phyloP scores from a whole-genome alignment of 1,140 invertebrate species.

The Brachionus rubens region DNA sequence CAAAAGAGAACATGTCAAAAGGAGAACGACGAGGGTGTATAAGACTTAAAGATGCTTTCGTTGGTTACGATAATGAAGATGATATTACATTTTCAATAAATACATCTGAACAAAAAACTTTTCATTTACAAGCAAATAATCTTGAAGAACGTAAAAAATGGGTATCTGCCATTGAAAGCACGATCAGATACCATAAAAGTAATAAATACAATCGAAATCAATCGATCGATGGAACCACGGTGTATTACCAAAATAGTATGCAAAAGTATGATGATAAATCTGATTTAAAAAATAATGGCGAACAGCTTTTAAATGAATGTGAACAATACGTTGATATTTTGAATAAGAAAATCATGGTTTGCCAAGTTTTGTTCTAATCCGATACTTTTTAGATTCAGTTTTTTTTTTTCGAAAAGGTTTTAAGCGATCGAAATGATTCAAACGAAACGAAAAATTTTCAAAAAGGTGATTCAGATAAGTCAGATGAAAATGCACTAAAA shows the following conservation, averaged over 20 bases:
- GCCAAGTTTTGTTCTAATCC: background rate
- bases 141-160: constrained; percentile 80
- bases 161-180: constrained; percentile 88
- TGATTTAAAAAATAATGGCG: background rate
- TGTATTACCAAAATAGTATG: background rate
- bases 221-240: background rate
- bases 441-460: too few relatives aligned
- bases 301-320: background rate
- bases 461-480: too few relatives aligned
- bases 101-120: constrained; percentile 95
- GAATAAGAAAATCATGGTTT: background rate
- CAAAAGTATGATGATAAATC: background rate
- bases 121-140: constrained; percentile 81
- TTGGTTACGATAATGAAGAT: constrained; percentile 98
- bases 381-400: background rate
- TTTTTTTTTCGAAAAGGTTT: background rate
- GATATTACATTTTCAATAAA: constrained; percentile 94
- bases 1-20: constrained; percentile 96
- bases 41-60: constrained; percentile 73
- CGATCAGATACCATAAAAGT: constrained; percentile 73
- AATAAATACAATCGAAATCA: too few relatives aligned
- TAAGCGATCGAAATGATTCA: too few relatives aligned
- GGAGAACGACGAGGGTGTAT: constrained; percentile 93
- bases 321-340: constrained; percentile 18
- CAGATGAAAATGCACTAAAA: background rate